A percentile compares a stretch with the other conserved stretches of the same genome.
These are phyloP conservation scores for Linnaemya tessellans DNA, from an alignment of 2,888 invertebrate species.

Conservation along the genomic window DNA sequence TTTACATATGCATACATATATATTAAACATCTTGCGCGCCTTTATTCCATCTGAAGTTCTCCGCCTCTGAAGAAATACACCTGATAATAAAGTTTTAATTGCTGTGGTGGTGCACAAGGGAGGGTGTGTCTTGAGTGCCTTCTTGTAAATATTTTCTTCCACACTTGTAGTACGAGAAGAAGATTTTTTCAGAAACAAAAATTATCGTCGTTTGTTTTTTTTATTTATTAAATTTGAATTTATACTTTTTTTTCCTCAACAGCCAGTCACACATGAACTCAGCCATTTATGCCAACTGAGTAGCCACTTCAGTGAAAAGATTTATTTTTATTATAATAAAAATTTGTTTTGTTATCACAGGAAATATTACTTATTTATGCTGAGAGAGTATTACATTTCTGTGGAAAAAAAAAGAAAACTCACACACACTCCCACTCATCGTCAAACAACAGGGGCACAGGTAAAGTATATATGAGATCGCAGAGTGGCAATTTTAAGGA, in stretches of 20 bases:
- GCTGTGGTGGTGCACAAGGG: conserved; percentile 10
- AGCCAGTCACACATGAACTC: background rate
- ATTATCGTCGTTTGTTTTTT: conserved; percentile 34
- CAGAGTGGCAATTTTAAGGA: conserved; percentile 33
- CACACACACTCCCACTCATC: background rate
- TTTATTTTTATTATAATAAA: conserved; percentile 62
- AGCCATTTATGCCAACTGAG: conserved; percentile 37
- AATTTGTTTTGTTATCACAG: conserved; percentile 68
- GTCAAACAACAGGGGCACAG: background rate
- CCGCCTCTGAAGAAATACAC: background rate
- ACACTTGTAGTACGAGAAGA: conserved; percentile 48
- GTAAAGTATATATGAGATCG: background rate
- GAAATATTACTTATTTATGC: conserved; percentile 70
- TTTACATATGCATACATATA: no score
- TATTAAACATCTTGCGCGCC: no score
- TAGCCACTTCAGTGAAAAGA: conserved; percentile 54
- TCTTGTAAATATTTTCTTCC: conserved; percentile 34
- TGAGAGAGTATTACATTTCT: conserved; percentile 26
- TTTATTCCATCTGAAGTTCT: background rate
- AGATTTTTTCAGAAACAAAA: conserved; percentile 6
- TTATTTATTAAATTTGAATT: conserved; percentile 2
- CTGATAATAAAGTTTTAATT: conserved; percentile 1
- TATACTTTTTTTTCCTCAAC: background rate
- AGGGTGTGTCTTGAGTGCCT: conserved; percentile 55
- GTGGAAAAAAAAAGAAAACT: background rate